Base-by-base conservation (phyloP, 2,888 invertebrate species). In the Leptogaster cylindrica region DNA sequence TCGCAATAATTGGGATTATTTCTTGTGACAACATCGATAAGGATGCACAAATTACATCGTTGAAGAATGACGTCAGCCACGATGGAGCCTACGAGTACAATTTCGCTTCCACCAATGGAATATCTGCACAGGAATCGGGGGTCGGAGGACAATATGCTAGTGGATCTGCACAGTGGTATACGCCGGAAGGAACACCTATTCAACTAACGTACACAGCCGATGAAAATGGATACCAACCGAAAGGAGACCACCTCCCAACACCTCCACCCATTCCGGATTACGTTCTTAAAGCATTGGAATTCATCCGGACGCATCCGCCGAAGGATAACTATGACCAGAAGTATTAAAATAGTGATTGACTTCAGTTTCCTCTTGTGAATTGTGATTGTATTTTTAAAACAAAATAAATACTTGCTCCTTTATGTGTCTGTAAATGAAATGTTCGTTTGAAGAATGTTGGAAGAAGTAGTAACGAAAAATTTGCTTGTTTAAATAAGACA, bases 101-200 rank as follows among this genome's bases (percentile, higher is more conserved):
- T 3, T 88, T 76, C 74, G 80, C 86, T 72, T 87, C 88, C 71
- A 81, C 81, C 12, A 88, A 89, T 74, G 88, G 88, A 16, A 89
- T 88, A 74, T 67, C 76, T 0, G 85, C 77, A 3, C 82, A 86
- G 72, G 87, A 87, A 73, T 71, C 74, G 14, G 88, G 88, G 69
- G 77, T 73, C 12, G 78, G 88, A 71, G 84, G 83, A 75, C 83
- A 84, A 73, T 74, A 77, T 48, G 85, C 84, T 12, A 80, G 83
- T 65, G 70, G 70, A 14, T 48, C 63, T 18, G 68, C 68, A 16
- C 68, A 68, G 33, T 70, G 66, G 65, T 66, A 64, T 39, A 48
- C 66, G 5, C 70, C 70, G 0, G 70, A 70, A 63, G 70, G 70
- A 0, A 63, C 63, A 12, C 68, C 70, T 18, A 65, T 70, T 14